A percentile compares a stretch with the other conserved stretches of the same genome.
These are phyloP conservation scores for Clarias magur DNA, from an alignment of 2,113 vertebrate species.

Conservation along the genomic window DNA sequence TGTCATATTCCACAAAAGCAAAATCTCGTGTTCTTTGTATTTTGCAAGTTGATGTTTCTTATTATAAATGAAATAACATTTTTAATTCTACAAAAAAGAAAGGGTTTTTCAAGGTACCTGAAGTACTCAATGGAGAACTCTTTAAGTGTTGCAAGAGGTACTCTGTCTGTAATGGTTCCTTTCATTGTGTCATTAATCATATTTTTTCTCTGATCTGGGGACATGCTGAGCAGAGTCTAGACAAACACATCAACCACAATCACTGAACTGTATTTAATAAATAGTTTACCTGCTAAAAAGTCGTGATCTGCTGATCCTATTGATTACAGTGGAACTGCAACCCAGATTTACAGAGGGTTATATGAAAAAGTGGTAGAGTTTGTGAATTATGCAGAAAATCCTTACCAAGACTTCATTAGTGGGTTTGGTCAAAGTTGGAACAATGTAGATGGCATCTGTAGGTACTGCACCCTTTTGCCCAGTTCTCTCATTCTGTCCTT, in stretches of 20 bases:
- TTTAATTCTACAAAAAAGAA: not conserved
- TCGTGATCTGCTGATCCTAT: not conserved
- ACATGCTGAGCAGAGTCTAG: constrained; percentile 84
- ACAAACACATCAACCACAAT: constrained; percentile 46
- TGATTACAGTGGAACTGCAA: not conserved
- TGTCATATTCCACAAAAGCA: not conserved
- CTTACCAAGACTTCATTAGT: constrained; percentile 84
- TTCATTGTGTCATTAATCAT: constrained; percentile 59
- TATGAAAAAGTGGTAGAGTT: not conserved
- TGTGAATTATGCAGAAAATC: not conserved
- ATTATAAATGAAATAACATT: not conserved
- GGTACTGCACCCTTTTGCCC: constrained; percentile 79
- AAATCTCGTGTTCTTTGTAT: not conserved
- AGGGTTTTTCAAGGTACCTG: constrained; percentile 72
- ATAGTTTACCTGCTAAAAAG: not conserved
- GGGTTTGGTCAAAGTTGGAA: constrained; percentile 86
- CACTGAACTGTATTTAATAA: not conserved
- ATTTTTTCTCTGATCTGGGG: constrained; percentile 86
- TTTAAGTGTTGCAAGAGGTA: constrained; percentile 81
- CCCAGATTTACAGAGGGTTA: not conserved
- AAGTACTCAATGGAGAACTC: constrained; percentile 89
- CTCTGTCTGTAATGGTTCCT: constrained; percentile 62
- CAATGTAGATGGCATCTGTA: constrained; percentile 73
- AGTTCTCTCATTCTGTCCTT: constrained; percentile 79
- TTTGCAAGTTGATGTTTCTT: not conserved